phyloP scores from a whole-genome alignment of 2,113 vertebrate species.

The Anser brachyrhynchus region DNA sequence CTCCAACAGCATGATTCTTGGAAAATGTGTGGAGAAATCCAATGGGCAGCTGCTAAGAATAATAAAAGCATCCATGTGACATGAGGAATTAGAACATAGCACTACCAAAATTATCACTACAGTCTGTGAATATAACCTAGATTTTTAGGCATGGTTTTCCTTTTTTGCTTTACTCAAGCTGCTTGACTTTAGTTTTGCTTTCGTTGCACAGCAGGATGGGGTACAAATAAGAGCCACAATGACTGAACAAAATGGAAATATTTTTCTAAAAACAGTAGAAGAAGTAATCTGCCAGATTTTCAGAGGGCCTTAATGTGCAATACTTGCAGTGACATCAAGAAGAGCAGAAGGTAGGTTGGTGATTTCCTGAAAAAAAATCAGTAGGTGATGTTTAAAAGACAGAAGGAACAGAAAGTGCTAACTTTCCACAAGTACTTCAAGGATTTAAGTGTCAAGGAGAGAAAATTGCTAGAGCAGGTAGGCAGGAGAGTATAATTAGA shows the following conservation, averaged over 20 bases:
- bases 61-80: neutral
- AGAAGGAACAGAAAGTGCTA: neutral
- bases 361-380: neutral
- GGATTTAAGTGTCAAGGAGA: neutral
- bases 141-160: neutral
- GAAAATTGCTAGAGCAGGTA: conserved; percentile 36
- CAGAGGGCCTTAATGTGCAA: neutral
- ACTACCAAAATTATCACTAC: neutral
- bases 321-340: neutral
- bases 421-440: conserved; percentile 24
- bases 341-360: neutral
- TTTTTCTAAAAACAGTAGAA: neutral
- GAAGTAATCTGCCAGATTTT: neutral
- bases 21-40: neutral
- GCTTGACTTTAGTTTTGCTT: neutral
- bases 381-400: conserved; percentile 24
- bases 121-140: neutral
- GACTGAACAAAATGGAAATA: neutral
- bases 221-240: neutral
- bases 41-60: neutral
- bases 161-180: neutral
- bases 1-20: neutral
- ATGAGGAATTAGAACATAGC: neutral
- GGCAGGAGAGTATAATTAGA: conserved; percentile 34
- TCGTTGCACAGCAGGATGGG: neutral